phyloP scores from a whole-genome alignment of 2,797 vertebrate genomes.

The Calcarius lapponicus region DNA sequence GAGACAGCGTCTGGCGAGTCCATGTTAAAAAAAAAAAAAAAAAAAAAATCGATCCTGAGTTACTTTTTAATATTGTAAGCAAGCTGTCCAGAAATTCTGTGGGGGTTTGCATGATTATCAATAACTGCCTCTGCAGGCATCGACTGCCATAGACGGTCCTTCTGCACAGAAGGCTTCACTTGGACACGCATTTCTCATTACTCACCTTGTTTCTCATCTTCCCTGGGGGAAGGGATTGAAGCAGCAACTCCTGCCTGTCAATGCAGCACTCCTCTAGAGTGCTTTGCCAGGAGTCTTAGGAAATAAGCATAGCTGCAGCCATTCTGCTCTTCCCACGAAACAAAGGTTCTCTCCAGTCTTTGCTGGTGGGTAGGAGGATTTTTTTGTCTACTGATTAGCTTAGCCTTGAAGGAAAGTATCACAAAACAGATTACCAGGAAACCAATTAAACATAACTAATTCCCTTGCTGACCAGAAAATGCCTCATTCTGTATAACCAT shows the following conservation, averaged over 20 bases:
- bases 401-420: constrained; percentile 23
- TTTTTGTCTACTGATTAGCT: not conserved
- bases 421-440: not conserved
- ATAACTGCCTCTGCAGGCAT: not conserved
- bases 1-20: rapidly evolving
- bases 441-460: constrained; percentile 42
- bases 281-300: not conserved
- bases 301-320: not conserved
- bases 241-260: not conserved
- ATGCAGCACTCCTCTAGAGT: not conserved
- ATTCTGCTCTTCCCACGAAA: not conserved
- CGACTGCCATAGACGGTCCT: not conserved
- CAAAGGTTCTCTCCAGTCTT: not conserved
- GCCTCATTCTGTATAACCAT: constrained; percentile 21
- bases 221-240: not conserved
- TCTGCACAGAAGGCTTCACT: not conserved
- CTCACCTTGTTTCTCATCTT: not conserved
- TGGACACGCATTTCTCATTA: rapidly evolving
- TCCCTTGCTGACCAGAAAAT: not conserved
- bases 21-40: rapidly evolving
- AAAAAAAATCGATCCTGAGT: not conserved
- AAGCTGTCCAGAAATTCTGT: not conserved
- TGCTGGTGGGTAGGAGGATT: not conserved
- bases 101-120: not conserved
- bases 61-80: not conserved